phyloP scores from a whole-genome alignment of 2,797 vertebrate species.

The Tinamus major region DNA sequence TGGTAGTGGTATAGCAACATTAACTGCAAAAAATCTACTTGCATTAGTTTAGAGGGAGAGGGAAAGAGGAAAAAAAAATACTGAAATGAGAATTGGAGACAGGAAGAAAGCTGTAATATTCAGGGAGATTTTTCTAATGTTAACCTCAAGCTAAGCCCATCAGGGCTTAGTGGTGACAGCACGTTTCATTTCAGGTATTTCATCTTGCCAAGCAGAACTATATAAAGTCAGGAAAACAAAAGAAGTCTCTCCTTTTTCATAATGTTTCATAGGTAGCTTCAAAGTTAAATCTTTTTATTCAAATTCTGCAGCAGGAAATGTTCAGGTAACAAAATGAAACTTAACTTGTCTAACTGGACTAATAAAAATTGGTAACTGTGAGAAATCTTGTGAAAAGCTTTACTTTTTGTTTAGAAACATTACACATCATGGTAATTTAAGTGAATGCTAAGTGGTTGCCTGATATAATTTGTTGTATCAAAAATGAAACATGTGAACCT shows the following conservation, averaged over 20 bases:
- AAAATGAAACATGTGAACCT: not conserved
- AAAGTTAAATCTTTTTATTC: not conserved
- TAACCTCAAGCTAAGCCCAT: slow-evolving; percentile 54
- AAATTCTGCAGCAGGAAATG: not conserved
- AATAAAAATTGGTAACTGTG: not conserved
- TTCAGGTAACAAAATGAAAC: not conserved
- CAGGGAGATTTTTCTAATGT: slow-evolving; percentile 49
- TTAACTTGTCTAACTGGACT: not conserved
- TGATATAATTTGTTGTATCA: not conserved
- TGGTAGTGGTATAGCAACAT: not conserved
- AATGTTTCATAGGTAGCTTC: not conserved
- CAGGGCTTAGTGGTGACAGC: slow-evolving; percentile 38
- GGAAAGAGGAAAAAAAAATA: not conserved
- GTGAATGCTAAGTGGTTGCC: not conserved
- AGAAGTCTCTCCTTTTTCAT: not conserved
- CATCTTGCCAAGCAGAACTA: slow-evolving; percentile 37
- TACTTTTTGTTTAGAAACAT: not conserved
- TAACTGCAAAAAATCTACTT: not conserved
- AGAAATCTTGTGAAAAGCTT: not conserved
- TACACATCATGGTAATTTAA: not conserved
- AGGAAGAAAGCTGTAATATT: slow-evolving; percentile 26
- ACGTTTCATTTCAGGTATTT: slow-evolving; percentile 60
- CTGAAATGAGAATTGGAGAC: not conserved
- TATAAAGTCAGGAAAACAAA: not conserved
- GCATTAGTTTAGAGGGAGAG: not conserved